Evolutionary conservation across 2,888 invertebrate genomes (phyloP), one percentile per base, ranked within the genome.

Genomic region (Apotomis capreana): DNA sequence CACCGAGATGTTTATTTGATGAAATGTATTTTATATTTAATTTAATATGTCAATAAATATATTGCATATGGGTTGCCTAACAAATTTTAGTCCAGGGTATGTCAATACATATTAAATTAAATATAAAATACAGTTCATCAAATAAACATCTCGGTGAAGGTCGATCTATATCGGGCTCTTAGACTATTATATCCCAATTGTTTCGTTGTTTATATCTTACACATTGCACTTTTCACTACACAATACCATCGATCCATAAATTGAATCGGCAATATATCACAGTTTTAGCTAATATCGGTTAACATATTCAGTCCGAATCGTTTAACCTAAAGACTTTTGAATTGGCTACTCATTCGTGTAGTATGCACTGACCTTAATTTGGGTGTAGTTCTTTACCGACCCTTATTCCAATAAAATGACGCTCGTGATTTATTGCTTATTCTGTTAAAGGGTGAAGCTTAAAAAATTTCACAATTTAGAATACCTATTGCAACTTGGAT

Each of bases 311-410:
- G 70, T 51, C 4, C 70, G 40, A n/a, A 49, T 61, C 70, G 61
- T 71, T 71, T 71, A 67, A 71, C 67, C 67, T 67, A n/a, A 67
- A 46, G 26, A 68, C 71, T 68, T 68, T 51, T 71, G 67, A 71
- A 68, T 71, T 71, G 71, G 61, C 49, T 51, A 51, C 36, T 67
- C 60, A 49, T 46, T 70, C 44, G 49, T 61, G 61, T 57, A 65
- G 65, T 60, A 54, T 54, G 37, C 40, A 26, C 26, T 61, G 70
- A 57, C 61, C 57, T 55, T 67, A 62, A 71, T 71, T 71, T 62
- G 57, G 51, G 49, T 9, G 36, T 59, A 49, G 13, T 60, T 60
- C 59, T 59, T 60, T 15, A n/a, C 13, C 40, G 62, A 51, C n/a
- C 54, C 26, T 46, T 57, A 46, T 40, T 15, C 13, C 8, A 52